Conservation (phyloP, 30 jellyfish, hydroid and myxozoan genomes). For the Cassiopea andromeda region DNA sequence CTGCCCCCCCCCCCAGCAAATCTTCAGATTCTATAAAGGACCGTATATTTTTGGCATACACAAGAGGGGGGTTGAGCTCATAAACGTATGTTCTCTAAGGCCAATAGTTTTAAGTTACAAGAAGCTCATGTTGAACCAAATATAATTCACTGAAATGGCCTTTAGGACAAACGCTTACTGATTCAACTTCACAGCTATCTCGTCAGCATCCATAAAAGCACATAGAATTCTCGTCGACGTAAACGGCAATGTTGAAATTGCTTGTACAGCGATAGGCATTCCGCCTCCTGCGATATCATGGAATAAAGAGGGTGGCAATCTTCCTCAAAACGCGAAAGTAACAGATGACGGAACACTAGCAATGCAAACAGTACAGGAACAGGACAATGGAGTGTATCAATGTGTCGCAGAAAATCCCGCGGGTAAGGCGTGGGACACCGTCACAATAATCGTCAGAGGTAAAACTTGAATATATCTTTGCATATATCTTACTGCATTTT, state of each 20-base stretch:
- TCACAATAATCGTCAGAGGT: slow-evolving; percentile 10
- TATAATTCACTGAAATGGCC: too few relatives aligned
- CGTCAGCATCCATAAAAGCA: not conserved
- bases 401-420: slow-evolving; percentile 30
- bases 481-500: not conserved
- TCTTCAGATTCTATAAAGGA: too few relatives aligned
- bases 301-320: slow-evolving; percentile 3
- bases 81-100: too few relatives aligned
- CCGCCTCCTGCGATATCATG: slow-evolving; percentile 22
- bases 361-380: not conserved
- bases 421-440: slow-evolving; percentile 16
- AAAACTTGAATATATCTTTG: not conserved
- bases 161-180: too few relatives aligned
- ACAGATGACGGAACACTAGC: slow-evolving; percentile 11
- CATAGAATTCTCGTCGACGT: not conserved
- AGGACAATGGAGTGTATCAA: slow-evolving; percentile 13
- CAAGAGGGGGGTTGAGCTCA: too few relatives aligned
- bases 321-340: slow-evolving; percentile 9
- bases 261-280: slow-evolving; percentile 6
- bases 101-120: too few relatives aligned
- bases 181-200: not conserved
- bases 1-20: too few relatives aligned
- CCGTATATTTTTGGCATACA: too few relatives aligned
- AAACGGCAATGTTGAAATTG: not conserved
- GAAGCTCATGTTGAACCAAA: too few relatives aligned